phyloP scores from a whole-genome alignment of 1,140 invertebrate genomes.

The Drosophila triauraria region DNA sequence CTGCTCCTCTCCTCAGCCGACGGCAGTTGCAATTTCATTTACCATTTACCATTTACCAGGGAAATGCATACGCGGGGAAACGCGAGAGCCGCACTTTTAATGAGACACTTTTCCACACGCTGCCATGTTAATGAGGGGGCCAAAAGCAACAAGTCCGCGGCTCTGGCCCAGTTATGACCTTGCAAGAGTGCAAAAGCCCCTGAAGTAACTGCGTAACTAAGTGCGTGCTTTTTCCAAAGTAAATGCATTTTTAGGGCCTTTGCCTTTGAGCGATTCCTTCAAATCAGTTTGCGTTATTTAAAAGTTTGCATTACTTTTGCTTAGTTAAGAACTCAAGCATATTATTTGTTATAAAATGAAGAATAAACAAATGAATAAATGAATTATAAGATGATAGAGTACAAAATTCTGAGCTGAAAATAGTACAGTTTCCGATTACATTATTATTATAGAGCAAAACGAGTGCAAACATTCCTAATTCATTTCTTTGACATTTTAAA shows the following conservation, averaged over 20 bases:
- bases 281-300: not conserved
- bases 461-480: too few relatives aligned
- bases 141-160: slow-evolving; percentile 44
- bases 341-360: too few relatives aligned
- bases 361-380: too few relatives aligned
- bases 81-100: slow-evolving; percentile 63
- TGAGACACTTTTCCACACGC: slow-evolving; percentile 66
- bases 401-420: too few relatives aligned
- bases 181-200: slow-evolving; percentile 31
- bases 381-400: too few relatives aligned
- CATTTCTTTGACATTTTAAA: too few relatives aligned
- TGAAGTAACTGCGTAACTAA: not conserved
- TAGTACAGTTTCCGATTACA: too few relatives aligned
- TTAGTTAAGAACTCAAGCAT: not conserved
- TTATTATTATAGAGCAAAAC: too few relatives aligned
- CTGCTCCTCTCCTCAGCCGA: not conserved
- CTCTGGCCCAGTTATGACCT: slow-evolving; percentile 29
- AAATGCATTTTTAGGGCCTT: not conserved
- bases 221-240: too few relatives aligned
- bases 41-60: slow-evolving; percentile 24
- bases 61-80: slow-evolving; percentile 43
- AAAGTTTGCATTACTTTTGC: not conserved
- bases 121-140: slow-evolving; percentile 65
- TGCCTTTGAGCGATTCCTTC: not conserved
- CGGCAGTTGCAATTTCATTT: slow-evolving; percentile 51